Base-by-base conservation (phyloP, 2,888 invertebrate species). In the Imbricaverruca yamaguchii region DNA sequence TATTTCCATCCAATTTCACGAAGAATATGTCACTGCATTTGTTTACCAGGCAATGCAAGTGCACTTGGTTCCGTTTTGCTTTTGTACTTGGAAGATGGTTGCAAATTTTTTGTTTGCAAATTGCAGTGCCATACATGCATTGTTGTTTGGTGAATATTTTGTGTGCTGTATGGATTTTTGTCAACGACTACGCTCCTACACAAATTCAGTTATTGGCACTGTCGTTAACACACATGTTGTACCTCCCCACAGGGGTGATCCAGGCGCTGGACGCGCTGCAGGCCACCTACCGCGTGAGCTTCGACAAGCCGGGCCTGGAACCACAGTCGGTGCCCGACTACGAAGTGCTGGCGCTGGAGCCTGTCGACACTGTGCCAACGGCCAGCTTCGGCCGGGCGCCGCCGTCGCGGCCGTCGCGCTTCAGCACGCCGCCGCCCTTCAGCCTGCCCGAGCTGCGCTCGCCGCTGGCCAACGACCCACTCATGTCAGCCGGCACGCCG, bases 261-360 rank as follows among this genome's bases (percentile, higher is more conserved):
- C 97, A 97, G 89, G 98, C 97, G 63, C 94, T 98, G 53, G 97
- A 98, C 86, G 96, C 97, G 10, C 92, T 95, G 9, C 95, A 95
- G 86, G 96, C 95, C 85, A 94, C 95, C 13, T 98, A 98, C 87
- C 90, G 98, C 85, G 94, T 98, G 84, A 94, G 95, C 2, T 98
- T 98, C 89, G 97, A 97, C 87, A 90, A 96, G 81, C 92, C 92
- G 77, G 96, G 96, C 78, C 89, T 98, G 69, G 97, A 97, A 0
- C 97, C 97, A 10, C 96, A 97, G 88, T 96, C 97, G 81, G 94
- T 98, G 83, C 96, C 96, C 53, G 98, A 98, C 88, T 96, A 93
- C 89, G 98, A 98, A 91, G 97, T 98, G 83, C 89, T 90, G 87
- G 95, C 96, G 3, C 95, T 95, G 87, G 96, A 96, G 85, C 92